A percentile compares a stretch with the other conserved stretches of the same genome.
phyloP scores from a whole-genome alignment of 2,113 vertebrate species.

The Ophiodon elongatus region DNA sequence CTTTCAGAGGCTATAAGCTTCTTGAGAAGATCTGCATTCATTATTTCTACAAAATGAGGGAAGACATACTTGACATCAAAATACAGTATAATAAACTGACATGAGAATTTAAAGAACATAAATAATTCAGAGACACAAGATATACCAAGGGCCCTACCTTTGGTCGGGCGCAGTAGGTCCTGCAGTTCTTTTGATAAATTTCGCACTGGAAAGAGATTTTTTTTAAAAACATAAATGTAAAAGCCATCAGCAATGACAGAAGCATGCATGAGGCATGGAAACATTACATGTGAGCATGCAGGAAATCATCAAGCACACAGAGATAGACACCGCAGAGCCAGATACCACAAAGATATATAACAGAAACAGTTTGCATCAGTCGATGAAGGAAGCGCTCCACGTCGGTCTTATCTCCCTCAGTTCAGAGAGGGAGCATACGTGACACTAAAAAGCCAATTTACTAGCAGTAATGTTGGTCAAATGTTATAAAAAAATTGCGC shows the following conservation, averaged over 20 bases:
- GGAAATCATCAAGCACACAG: background rate
- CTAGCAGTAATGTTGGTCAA: background rate
- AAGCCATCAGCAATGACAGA: background rate
- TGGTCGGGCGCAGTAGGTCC: slow-evolving; percentile 90
- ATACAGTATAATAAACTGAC: background rate
- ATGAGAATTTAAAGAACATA: background rate
- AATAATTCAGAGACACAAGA: background rate
- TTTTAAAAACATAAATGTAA: slow-evolving; percentile 12
- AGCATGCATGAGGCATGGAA: background rate
- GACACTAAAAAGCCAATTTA: background rate
- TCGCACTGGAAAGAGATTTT: slow-evolving; percentile 80
- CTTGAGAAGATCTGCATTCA: slow-evolving; percentile 88
- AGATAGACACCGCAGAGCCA: background rate
- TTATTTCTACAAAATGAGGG: slow-evolving; percentile 82
- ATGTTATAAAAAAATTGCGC: background rate
- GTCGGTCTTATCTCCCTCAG: background rate
- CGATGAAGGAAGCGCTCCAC: background rate
- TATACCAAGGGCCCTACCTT: slow-evolving; percentile 82
- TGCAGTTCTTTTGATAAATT: slow-evolving; percentile 90
- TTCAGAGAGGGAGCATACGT: background rate
- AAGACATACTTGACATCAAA: background rate
- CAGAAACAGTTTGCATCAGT: background rate
- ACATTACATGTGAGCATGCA: background rate
- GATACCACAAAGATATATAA: background rate
- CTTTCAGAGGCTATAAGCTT: slow-evolving; percentile 92